These are phyloP conservation scores for Drosophila paranaensis DNA, from an alignment of 2,888 invertebrate genomes.

Conservation along the genomic window DNA sequence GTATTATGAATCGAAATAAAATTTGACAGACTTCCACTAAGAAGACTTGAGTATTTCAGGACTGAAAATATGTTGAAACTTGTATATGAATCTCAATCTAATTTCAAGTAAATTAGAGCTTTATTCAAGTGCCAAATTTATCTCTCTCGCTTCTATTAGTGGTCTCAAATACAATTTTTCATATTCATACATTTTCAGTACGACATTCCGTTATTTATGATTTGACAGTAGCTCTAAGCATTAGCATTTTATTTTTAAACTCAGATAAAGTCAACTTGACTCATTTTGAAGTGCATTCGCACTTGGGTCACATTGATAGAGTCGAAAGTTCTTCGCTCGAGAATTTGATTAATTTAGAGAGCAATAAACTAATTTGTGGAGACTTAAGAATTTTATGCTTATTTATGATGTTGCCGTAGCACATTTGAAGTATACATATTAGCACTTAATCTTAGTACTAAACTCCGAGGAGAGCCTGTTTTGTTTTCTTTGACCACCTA, in stretches of 20 bases:
- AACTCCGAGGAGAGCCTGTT: not conserved
- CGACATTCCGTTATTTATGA: not conserved
- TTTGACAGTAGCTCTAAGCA: not conserved
- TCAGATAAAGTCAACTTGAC: not conserved
- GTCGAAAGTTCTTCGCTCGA: not conserved
- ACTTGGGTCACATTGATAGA: not conserved
- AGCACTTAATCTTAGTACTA: conserved; percentile 13
- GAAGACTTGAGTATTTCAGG: too few species aligned
- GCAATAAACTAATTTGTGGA: conserved; percentile 1
- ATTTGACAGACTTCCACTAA: too few species aligned
- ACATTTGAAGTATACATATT: not conserved
- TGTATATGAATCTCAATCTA: too few species aligned
- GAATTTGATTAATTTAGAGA: not conserved
- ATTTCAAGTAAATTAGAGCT: too few species aligned
- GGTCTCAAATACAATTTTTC: too few species aligned
- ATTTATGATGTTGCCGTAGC: not conserved
- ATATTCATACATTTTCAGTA: not conserved
- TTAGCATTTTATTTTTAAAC: not conserved
- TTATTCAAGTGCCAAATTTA: too few species aligned
- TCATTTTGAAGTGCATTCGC: not conserved
- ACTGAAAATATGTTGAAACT: too few species aligned
- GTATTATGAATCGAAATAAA: too few species aligned
- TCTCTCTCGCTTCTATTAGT: too few species aligned
- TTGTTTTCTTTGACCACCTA: conserved; percentile 17
- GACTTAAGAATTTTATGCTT: not conserved